phyloP scores from a whole-genome alignment of 1,140 invertebrate genomes.

The Reticulitermes speratus region DNA sequence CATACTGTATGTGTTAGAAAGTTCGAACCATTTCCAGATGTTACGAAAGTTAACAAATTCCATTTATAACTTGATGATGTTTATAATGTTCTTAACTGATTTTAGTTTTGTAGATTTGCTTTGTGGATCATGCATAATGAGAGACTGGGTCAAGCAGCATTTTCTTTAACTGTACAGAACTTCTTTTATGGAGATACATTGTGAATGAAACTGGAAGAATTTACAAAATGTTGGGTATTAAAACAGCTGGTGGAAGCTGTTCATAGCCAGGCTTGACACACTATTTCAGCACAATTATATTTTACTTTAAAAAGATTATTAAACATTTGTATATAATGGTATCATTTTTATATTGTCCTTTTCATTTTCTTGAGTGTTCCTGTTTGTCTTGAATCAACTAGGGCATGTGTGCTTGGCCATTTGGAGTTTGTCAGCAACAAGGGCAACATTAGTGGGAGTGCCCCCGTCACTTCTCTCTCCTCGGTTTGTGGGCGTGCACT shows the following conservation, averaged over 20 bases:
- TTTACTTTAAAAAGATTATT: not conserved
- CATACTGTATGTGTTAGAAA: not conserved
- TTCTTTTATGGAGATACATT: not conserved
- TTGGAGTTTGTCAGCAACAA: not conserved
- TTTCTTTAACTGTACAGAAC: not conserved
- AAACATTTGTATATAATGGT: not conserved
- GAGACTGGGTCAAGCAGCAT: not conserved
- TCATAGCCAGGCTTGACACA: not conserved
- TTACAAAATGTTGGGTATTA: not conserved
- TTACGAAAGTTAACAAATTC: not conserved
- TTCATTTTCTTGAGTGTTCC: not conserved
- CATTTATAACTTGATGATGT: not conserved
- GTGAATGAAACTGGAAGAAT: constrained; percentile 4
- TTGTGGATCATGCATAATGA: not conserved
- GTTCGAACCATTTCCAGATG: not conserved
- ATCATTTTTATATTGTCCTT: not conserved
- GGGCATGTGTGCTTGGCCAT: not conserved
- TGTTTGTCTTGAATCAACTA: not conserved
- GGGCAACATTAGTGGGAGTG: not conserved
- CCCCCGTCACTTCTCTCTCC: not conserved
- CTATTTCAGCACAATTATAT: constrained; percentile 6
- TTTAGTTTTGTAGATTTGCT: not conserved
- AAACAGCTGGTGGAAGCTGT: not conserved
- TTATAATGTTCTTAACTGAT: not conserved
- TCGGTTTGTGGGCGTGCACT: not conserved